Evolutionary conservation across 2,888 invertebrate species (phyloP), one percentile per base, ranked within the genome.

Genomic region (Gandaritis pyraliata): DNA sequence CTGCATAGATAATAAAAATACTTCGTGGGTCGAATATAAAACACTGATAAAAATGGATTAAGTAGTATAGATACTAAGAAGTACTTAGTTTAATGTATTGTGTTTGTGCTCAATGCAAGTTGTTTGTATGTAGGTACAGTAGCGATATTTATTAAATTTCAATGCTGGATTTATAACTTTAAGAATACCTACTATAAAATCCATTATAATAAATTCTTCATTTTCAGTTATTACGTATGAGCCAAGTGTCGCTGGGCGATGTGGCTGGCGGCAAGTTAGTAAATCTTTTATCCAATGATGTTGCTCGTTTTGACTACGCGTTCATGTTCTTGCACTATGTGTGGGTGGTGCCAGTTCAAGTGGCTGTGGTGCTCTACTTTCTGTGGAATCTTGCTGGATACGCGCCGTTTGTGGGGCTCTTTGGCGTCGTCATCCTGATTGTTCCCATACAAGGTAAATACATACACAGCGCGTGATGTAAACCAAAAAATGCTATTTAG

Each of bases 281-380:
- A 23, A 97, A 97, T 83, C 86, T 97, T 55, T 82, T 97, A 75
- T 96, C 97, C 0, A 97, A 97, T 72, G 97, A 97, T 81, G 95
- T 97, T 10, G 94, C 95, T 55, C 93, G 97, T 73, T 96, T 97
- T 78, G 97, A 97, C 79, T 92, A 94, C 82, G 93, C 95, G 1
- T 94, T 95, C 62, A 85, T 95, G 74, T 95, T 95, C 75, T 78
- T 96, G 6, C 97, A 97, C 83, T 96, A 95, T 77, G 85, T 97
- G 49, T 96, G 96, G 96, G 90, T 97, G 45, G 95, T 96, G 71
- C 97, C 97, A 0, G 81, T 96, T 7, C 95, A 96, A 78, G 93
- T 94, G 1, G 86, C 94, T 4, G 92, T 95, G 0, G 88, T 90
- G 0, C 71, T 90, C 7, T 90, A 87, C 65, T 82, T 92, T 65